Base-by-base conservation (phyloP, 2,888 invertebrate species). In the Papilio protenor region DNA sequence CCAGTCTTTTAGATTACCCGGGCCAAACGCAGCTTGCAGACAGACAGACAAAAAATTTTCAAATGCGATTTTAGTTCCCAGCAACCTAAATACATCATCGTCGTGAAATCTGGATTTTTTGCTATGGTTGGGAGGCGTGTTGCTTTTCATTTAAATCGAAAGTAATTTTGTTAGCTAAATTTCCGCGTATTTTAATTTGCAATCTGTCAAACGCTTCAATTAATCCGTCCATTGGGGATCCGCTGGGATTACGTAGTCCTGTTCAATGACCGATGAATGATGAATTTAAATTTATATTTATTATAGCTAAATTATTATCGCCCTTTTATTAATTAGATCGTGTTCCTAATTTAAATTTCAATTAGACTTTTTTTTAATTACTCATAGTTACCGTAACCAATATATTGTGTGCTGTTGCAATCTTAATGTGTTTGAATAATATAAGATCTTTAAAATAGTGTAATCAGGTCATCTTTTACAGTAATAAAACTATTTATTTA, bases 261-360 rank as follows among this genome's bases (percentile, higher is more conserved):
- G 57, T 76, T 57, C 45, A 55, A 21, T 76, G 27, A 76, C 18
- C 16, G 45, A 40, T 52, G 64, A 66, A 70, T 69, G n/a, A 45
- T 12, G 66, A 27, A 66, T 45, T 66, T 21, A 45, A 45, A 69
- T 69, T 69, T 45, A 45, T 69, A 21, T 21, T 69, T 4, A 45
- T 69, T 69, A 40, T 8, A 40, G 27, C 18, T 33, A 18, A 6
- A 16, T 16, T 33, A 33, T 6, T 33, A 64, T 18, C 16, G 21
- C 16, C 18, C 16, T 33, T 33, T 33, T 64, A 64, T 16, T 33
- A 61, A 27, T 27, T 27, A 23, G 16, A 61, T 14, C 23, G 21
- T 12, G 21, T 59, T 23, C 23, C 21, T 59, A 59, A 55, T 55
- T 55, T 21, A 55, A 55, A 2, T 55, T 55, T n/a, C 1, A 55